Conservation (phyloP, 1,140 invertebrate genomes). For the Heliconius nattereri region DNA sequence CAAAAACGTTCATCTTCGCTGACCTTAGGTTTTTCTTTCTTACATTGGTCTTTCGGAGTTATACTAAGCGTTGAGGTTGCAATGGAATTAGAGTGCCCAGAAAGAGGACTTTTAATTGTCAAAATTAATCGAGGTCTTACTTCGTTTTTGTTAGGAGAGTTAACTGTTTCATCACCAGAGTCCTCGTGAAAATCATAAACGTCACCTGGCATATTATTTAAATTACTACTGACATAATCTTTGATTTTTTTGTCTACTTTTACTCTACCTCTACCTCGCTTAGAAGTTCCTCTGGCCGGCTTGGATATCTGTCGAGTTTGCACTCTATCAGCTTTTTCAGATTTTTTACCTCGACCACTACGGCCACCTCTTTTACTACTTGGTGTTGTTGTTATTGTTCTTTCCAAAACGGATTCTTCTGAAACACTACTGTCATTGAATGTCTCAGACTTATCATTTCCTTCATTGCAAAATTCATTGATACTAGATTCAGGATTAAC, state of each 20-base stretch:
- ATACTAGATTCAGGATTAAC: slow-evolving; percentile 18
- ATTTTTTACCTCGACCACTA: slow-evolving; percentile 79
- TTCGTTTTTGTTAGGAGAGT: slow-evolving; percentile 76
- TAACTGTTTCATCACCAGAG: slow-evolving; percentile 86
- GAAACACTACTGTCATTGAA: slow-evolving; percentile 45
- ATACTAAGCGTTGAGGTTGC: slow-evolving; percentile 68
- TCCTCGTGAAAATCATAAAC: slow-evolving; percentile 93
- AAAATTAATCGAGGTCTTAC: slow-evolving; percentile 87
- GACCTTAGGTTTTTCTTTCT: slow-evolving; percentile 64
- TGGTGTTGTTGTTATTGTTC: slow-evolving; percentile 28
- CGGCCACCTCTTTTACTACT: slow-evolving; percentile 78
- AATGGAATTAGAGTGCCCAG: slow-evolving; percentile 61
- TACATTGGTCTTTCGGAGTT: slow-evolving; percentile 62
- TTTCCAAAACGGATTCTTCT: slow-evolving; percentile 46
- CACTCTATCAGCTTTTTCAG: slow-evolving; percentile 75
- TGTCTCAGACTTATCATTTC: slow-evolving; percentile 30
- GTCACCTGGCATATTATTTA: slow-evolving; percentile 83
- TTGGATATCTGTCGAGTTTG: slow-evolving; percentile 83
- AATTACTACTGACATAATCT: slow-evolving; percentile 74
- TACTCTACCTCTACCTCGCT: slow-evolving; percentile 77
- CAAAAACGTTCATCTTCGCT: slow-evolving; percentile 83
- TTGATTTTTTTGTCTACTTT: slow-evolving; percentile 82
- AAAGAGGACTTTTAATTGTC: slow-evolving; percentile 88
- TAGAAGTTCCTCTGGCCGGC: slow-evolving; percentile 78
- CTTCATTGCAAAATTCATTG: slow-evolving; percentile 17